phyloP scores from a whole-genome alignment of 2,797 vertebrate species.

The Bovichtus diacanthus region DNA sequence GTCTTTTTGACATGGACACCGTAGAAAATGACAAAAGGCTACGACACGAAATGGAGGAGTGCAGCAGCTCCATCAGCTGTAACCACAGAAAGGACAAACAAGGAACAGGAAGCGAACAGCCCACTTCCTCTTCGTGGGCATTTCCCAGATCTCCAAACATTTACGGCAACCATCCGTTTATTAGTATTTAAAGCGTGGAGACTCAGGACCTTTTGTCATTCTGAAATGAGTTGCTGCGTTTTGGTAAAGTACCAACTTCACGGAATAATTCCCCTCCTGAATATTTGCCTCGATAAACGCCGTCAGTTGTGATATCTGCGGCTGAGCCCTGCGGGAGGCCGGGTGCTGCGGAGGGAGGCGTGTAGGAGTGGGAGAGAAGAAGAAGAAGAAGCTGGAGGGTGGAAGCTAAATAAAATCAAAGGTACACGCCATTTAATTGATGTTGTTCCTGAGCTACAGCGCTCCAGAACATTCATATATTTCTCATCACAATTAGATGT shows the following conservation, averaged over 20 bases:
- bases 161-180: neutral
- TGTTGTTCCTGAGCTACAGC: constrained; percentile 9
- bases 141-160: neutral
- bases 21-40: constrained; percentile 36
- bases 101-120: neutral
- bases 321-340: constrained; percentile 54
- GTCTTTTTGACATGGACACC: constrained; percentile 39
- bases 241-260: constrained; percentile 16
- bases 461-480: neutral
- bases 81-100: neutral
- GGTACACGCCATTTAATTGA: constrained; percentile 35
- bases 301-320: constrained; percentile 59
- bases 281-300: constrained; percentile 53
- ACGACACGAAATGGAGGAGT: constrained; percentile 10
- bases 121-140: neutral
- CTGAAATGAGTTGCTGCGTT: constrained; percentile 10
- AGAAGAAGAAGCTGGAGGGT: constrained; percentile 20
- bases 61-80: constrained; percentile 4
- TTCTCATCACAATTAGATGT: constrained; percentile 10
- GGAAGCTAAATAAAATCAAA: constrained; percentile 63
- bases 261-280: constrained; percentile 7
- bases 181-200: neutral
- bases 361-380: constrained; percentile 53
- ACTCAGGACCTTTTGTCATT: neutral
- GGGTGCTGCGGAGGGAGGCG: constrained; percentile 38